Percentiles rank a stretch among this genome's conserved stretches.
Conservation (phyloP, 53 echinoderm and acorn worm species). For the Patiria pectinifera region DNA sequence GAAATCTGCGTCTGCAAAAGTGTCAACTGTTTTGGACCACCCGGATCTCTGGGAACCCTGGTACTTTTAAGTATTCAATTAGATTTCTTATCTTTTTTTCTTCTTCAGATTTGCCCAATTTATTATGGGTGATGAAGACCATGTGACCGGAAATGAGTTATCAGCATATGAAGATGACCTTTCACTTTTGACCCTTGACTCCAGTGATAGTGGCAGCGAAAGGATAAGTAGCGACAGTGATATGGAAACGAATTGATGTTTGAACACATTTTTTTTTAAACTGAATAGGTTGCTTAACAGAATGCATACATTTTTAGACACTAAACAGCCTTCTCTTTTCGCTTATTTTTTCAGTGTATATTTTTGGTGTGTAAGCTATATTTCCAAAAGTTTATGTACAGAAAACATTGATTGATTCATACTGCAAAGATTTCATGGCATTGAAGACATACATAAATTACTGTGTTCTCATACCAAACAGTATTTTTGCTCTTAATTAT, state of each 20-base stretch:
- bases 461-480: too few relatives aligned
- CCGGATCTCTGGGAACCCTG: too few relatives aligned
- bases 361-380: too few relatives aligned
- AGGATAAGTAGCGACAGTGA: slow-evolving; percentile 45
- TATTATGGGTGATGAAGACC: slow-evolving; percentile 83
- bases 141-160: slow-evolving; percentile 82
- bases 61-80: not conserved
- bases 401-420: too few relatives aligned
- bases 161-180: slow-evolving; percentile 86
- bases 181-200: slow-evolving; percentile 68
- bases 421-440: too few relatives aligned
- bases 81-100: not conserved
- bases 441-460: too few relatives aligned
- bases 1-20: too few relatives aligned
- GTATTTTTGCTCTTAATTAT: too few relatives aligned
- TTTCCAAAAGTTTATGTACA: too few relatives aligned
- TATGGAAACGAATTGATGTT: slow-evolving; percentile 43
- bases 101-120: slow-evolving; percentile 87
- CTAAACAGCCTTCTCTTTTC: too few relatives aligned
- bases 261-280: not conserved
- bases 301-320: not conserved
- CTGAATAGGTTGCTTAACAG: not conserved
- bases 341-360: too few relatives aligned
- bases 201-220: slow-evolving; percentile 20
- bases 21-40: too few relatives aligned